Evolutionary conservation across 1,140 invertebrate species (phyloP), one percentile per base, ranked within the genome.

Genomic region (Orchesella cincta): DNA sequence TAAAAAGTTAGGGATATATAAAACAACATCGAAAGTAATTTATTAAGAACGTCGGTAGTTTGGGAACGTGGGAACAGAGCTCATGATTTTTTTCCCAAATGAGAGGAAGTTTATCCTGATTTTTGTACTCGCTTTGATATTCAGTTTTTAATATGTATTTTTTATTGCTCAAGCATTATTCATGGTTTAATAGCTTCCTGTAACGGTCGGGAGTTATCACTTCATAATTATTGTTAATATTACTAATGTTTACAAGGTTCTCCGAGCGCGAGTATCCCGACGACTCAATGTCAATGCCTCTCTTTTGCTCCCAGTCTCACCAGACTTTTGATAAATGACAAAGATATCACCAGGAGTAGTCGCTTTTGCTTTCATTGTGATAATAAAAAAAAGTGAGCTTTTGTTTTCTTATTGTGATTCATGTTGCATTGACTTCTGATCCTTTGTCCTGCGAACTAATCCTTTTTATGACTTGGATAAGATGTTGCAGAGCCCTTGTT

Each of bases 21-120:
- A 46, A 46, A 46, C 5, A n/a, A 62, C 54, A n/a, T 62, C 16
- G 26, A 28, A 18, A 62, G 26, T 62, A 62, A 12, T 62, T 62
- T 62, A 14, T n/a, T 26, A 26, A 62, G 54, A 62, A n/a, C 26
- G 16, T 28, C 54, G 23, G 39, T 57, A 8, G 62, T 67, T 67
- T 67, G 26, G 31, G 62, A 67, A 67, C 62, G 62, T 67, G 62
- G 62, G 62, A 67, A 67, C 12, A 67, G 29, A 67, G 23, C 29
- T 14, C 12, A 29, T 67, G 12, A 67, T 33, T 67, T 67, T 67
- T 67, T 67, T 57, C 52, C 23, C 52, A 67, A 23, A 67, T 29
- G 62, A 16, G 29, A 67, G 62, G 62, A 67, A 67, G 62, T 31
- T 5, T 67, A 67, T 23, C 31, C 62, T 67, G 62, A 29, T 67